Evolutionary conservation across 2,113 vertebrate species (phyloP).

Genomic region (Panthera uncia): DNA sequence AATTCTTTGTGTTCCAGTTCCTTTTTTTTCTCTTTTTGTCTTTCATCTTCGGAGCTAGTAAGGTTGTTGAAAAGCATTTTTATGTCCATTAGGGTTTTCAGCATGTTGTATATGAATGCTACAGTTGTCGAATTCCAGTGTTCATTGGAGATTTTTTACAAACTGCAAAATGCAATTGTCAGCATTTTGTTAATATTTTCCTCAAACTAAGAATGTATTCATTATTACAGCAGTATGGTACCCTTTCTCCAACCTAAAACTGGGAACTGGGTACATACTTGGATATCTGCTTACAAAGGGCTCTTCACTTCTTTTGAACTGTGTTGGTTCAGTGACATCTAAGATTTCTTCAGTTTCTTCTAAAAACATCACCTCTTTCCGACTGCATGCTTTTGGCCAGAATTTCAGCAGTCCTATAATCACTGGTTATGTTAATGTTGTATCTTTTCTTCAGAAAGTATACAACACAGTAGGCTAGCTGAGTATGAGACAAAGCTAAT

Average conservation of each 20-base stretch:
- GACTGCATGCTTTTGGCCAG: conserved; percentile 99
- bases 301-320: conserved; percentile 98
- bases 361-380: conserved; percentile 99
- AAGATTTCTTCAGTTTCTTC: conserved; percentile 98
- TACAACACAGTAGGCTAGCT: conserved; percentile 98
- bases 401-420: conserved; percentile 96
- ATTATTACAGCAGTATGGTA: conserved; percentile 97
- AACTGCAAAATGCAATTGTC: conserved; percentile 97
- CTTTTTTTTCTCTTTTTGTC: conserved; percentile 96
- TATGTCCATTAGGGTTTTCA: conserved; percentile 99
- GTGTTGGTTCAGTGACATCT: conserved; percentile 97
- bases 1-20: conserved; percentile 97
- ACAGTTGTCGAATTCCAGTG: conserved; percentile 99
- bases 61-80: conserved; percentile 95
- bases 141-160: conserved; percentile 99
- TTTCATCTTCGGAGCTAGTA: conserved; percentile 95
- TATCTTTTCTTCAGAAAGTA: conserved; percentile 98
- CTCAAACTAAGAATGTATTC: conserved; percentile 99
- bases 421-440: conserved; percentile 95
- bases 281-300: conserved; percentile 97
- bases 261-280: conserved; percentile 97
- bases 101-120: conserved; percentile 96
- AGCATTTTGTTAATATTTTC: conserved; percentile 97
- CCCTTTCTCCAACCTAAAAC: conserved; percentile 98
- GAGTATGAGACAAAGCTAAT: conserved; percentile 96